These are phyloP conservation scores for Trematomus loennbergii DNA, from an alignment of 2,113 vertebrate species.

Conservation along the genomic window DNA sequence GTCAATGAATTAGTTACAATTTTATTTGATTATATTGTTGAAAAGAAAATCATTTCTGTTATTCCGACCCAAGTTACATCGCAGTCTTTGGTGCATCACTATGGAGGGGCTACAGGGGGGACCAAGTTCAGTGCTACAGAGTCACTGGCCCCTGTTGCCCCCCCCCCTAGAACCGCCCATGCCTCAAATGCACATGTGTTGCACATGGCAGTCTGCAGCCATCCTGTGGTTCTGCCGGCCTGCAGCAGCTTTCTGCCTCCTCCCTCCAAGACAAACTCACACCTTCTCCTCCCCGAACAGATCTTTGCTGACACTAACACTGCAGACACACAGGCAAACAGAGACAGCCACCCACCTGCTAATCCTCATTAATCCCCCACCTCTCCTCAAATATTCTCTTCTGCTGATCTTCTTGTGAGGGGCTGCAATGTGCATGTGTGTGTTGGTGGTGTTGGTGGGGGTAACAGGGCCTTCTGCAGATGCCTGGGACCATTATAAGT, in stretches of 20 bases:
- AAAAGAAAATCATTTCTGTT: too few relatives aligned
- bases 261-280: slow-evolving; percentile 47
- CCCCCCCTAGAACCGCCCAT: too few relatives aligned
- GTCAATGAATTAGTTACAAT: too few relatives aligned
- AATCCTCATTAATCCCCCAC: slow-evolving; percentile 96
- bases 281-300: slow-evolving; percentile 38
- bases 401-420: slow-evolving; percentile 75
- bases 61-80: too few relatives aligned
- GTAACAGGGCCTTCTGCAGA: slow-evolving; percentile 35
- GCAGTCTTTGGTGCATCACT: too few relatives aligned
- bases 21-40: too few relatives aligned
- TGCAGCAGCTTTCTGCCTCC: slow-evolving; percentile 35
- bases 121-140: too few relatives aligned
- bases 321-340: background rate
- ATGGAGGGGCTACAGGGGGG: too few relatives aligned
- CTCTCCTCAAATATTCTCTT: slow-evolving; percentile 93
- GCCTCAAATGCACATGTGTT: slow-evolving; percentile 15
- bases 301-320: slow-evolving; percentile 68
- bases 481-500: slow-evolving; percentile 30
- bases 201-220: slow-evolving; percentile 49
- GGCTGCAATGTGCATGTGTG: slow-evolving; percentile 38
- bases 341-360: slow-evolving; percentile 85
- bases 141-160: too few relatives aligned
- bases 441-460: slow-evolving; percentile 5
- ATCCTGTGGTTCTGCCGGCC: slow-evolving; percentile 44